These are phyloP conservation scores for Platysternon megacephalum DNA, from an alignment of 2,113 vertebrate genomes.

Conservation along the genomic window DNA sequence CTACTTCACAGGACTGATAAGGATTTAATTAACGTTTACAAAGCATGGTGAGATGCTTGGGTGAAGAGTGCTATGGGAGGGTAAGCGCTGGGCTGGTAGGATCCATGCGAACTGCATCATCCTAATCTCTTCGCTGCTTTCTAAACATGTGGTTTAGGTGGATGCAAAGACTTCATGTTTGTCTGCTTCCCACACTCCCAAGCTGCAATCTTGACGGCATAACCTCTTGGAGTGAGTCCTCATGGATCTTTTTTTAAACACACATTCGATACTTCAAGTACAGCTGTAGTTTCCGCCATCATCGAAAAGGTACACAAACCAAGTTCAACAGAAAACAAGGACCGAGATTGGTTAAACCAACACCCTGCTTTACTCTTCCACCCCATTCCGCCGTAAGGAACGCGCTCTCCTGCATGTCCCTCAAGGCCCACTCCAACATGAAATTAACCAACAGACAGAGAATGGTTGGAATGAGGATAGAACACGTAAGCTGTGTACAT, in stretches of 20 bases:
- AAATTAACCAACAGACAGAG: background rate
- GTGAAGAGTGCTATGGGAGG: background rate
- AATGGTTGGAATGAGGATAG: background rate
- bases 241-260: background rate
- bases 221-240: background rate
- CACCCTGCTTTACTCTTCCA: accelerated
- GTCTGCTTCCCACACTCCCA: background rate
- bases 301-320: accelerated
- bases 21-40: background rate
- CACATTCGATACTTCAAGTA: background rate
- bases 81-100: too few species aligned
- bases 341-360: background rate
- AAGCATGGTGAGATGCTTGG: accelerated
- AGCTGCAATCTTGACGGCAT: background rate
- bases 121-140: accelerated
- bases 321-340: accelerated
- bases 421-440: background rate
- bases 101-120: background rate
- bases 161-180: background rate
- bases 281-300: accelerated
- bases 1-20: background rate
- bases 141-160: background rate
- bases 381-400: background rate
- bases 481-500: accelerated
- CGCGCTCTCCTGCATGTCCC: background rate